Percentiles rank a stretch among this genome's conserved stretches.
These are phyloP conservation scores for Epistrophe eligans DNA, from an alignment of 2,888 invertebrate species.

Conservation along the genomic window DNA sequence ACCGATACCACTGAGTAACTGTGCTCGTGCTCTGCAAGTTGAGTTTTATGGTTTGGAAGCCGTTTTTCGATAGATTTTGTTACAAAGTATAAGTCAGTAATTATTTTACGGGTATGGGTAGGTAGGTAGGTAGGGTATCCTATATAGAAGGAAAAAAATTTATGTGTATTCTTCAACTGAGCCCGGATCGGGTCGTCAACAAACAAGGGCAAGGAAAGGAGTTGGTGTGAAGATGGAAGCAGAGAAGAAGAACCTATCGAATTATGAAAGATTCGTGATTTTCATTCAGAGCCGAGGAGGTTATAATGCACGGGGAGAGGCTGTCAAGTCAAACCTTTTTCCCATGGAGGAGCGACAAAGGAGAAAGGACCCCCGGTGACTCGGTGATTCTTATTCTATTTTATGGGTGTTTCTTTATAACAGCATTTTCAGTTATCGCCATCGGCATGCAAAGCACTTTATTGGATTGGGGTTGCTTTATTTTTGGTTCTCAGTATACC, in stretches of 20 bases:
- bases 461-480: constrained; percentile 70
- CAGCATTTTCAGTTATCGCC: constrained; percentile 68
- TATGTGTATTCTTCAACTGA: constrained; percentile 40
- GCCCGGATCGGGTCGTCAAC: constrained; percentile 14
- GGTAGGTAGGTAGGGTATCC: too few species aligned
- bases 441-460: constrained; percentile 73
- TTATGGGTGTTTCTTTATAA: constrained; percentile 75
- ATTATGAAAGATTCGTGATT: constrained; percentile 74
- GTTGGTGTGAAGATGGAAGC: background rate
- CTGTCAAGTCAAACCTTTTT: constrained; percentile 47
- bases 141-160: background rate
- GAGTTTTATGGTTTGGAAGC: constrained; percentile 54
- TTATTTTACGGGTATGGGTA: constrained; percentile 37
- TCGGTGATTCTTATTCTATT: constrained; percentile 71
- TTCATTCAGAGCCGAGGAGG: constrained; percentile 31
- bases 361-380: constrained; percentile 45
- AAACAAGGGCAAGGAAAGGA: constrained; percentile 1
- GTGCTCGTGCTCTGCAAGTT: constrained; percentile 31
- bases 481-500: constrained; percentile 35
- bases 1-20: background rate
- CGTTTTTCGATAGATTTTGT: constrained; percentile 61
- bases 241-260: constrained; percentile 44
- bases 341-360: constrained; percentile 43
- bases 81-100: constrained; percentile 59
- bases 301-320: constrained; percentile 15